Percentiles rank a stretch among this genome's conserved stretches.
phyloP scores from a whole-genome alignment of 2,113 vertebrate species.

The Tachycineta bicolor region DNA sequence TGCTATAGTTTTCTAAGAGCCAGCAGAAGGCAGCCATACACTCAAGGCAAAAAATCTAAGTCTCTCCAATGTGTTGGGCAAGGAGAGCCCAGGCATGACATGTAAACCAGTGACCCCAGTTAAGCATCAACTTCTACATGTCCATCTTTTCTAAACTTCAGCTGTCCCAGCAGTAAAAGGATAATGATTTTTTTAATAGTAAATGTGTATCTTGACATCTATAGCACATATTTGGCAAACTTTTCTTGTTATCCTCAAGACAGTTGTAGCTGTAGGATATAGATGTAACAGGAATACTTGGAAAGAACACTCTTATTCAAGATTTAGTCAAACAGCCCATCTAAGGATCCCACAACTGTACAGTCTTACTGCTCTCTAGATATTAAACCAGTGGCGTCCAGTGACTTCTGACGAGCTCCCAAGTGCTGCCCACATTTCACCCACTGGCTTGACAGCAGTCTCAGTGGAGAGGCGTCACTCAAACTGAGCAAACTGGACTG shows the following conservation, averaged over 20 bases:
- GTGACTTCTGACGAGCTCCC: background rate
- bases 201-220: background rate
- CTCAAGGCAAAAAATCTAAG: background rate
- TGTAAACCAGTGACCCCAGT: fast-evolving
- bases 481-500: background rate
- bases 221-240: background rate
- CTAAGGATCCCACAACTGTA: background rate
- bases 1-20: background rate
- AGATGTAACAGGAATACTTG: background rate
- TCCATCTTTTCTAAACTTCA: background rate
- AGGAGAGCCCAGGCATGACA: background rate
- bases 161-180: background rate
- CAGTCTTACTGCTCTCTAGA: background rate
- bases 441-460: background rate
- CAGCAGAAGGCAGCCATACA: background rate
- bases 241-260: background rate
- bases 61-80: background rate
- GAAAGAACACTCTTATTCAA: background rate
- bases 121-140: background rate
- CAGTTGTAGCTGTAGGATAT: fast-evolving
- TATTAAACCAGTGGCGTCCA: background rate
- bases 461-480: background rate
- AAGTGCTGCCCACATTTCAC: background rate
- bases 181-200: background rate
- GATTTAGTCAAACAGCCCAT: background rate